Conservation (phyloP, 1,140 invertebrate genomes). For the Brachionus calyciflorus region DNA sequence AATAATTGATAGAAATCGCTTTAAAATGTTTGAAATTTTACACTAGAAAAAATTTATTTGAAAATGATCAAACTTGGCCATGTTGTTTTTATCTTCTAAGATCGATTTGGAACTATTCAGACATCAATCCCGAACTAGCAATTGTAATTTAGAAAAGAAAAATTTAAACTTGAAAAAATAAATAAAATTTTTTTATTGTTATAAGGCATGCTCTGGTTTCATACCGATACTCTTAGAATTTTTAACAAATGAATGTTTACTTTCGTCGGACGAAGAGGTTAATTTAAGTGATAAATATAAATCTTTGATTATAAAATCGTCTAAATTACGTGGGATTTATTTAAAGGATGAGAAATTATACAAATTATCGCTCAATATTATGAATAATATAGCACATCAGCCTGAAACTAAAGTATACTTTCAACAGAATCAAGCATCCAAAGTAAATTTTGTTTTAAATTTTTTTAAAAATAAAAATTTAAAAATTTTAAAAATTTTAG, state of each 20-base stretch:
- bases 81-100: neutral
- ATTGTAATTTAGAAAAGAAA: too few relatives aligned
- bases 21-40: constrained; percentile 34
- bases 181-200: neutral
- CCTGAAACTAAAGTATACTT: constrained; percentile 13
- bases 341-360: constrained; percentile 39
- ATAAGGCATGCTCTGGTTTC: neutral
- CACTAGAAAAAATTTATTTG: constrained; percentile 20
- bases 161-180: neutral
- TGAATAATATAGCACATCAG: constrained; percentile 32
- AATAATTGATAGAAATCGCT: neutral
- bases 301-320: constrained; percentile 40
- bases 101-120: constrained; percentile 44
- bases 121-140: neutral
- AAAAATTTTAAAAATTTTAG: neutral
- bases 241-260: constrained; percentile 12
- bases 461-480: neutral
- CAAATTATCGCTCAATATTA: constrained; percentile 37
- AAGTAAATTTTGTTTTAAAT: neutral
- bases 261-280: constrained; percentile 40
- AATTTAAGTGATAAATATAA: constrained; percentile 44
- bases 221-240: constrained; percentile 23
- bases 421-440: constrained; percentile 21
- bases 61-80: constrained; percentile 33
- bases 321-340: constrained; percentile 37